Conservation (phyloP, 2,888 invertebrate species). For the Lampropteryx suffumata region DNA sequence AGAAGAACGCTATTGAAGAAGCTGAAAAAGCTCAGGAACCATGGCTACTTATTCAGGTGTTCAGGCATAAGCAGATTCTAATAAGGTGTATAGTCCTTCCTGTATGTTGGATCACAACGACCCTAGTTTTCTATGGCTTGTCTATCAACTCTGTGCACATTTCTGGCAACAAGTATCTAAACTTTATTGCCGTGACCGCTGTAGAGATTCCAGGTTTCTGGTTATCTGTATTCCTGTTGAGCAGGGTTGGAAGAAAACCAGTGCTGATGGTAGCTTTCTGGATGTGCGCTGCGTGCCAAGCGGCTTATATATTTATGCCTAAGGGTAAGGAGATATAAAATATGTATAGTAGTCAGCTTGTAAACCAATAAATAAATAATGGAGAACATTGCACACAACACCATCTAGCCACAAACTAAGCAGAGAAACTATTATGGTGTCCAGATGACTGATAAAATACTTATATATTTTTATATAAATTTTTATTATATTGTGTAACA, state of each 20-base stretch:
- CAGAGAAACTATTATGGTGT: no score
- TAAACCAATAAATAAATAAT: no score
- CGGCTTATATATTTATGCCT: conserved; percentile 80
- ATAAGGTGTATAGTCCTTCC: conserved; percentile 53
- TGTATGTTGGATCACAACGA: conserved; percentile 84
- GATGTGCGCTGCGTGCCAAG: conserved; percentile 82
- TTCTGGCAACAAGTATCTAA: conserved; percentile 83
- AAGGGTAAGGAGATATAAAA: conserved; percentile 50
- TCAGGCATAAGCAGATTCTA: conserved; percentile 51
- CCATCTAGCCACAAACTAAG: no score
- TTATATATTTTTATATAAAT: no score
- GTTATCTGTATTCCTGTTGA: conserved; percentile 80
- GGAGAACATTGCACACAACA: no score
- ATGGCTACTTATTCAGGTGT: conserved; percentile 57
- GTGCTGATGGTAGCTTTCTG: conserved; percentile 82
- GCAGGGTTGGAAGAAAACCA: conserved; percentile 81
- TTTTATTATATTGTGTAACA: no score
- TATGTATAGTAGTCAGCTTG: neutral
- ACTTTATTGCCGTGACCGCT: conserved; percentile 82
- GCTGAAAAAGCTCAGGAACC: conserved; percentile 47
- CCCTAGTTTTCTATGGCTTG: conserved; percentile 85
- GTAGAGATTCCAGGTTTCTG: conserved; percentile 87
- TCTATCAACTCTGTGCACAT: conserved; percentile 84
- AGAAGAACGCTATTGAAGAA: conserved; percentile 39
- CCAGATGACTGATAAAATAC: no score